Evolutionary conservation across 2,888 invertebrate species (phyloP).

Genomic region (Ischnura elegans): DNA sequence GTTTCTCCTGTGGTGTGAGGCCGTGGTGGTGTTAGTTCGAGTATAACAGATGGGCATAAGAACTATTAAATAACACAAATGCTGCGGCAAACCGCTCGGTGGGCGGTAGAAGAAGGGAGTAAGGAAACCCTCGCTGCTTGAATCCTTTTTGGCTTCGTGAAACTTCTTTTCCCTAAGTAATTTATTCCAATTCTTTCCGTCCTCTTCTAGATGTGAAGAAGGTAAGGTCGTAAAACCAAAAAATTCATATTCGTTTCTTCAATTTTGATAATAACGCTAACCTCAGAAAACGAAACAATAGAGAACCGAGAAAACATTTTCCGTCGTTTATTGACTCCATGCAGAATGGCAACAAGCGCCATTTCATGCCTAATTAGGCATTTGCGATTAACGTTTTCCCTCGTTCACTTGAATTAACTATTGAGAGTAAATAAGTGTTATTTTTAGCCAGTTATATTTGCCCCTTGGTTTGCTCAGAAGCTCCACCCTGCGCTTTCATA

Average conservation of each 20-base stretch:
- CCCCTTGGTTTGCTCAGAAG: background rate
- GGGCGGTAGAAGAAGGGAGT: background rate
- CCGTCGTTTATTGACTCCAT: background rate
- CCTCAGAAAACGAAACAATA: background rate
- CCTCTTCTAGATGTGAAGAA: background rate
- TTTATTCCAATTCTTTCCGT: background rate
- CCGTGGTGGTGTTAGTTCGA: background rate
- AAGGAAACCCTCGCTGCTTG: constrained; percentile 28
- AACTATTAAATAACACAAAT: constrained; percentile 29
- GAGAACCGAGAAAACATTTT: background rate
- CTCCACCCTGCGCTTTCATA: too few species aligned
- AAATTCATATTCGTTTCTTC: background rate
- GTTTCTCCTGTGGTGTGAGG: background rate
- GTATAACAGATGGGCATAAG: constrained; percentile 31
- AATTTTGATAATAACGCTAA: background rate
- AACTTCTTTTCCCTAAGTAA: background rate
- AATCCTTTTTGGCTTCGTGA: background rate
- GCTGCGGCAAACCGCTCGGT: background rate
- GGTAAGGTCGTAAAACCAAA: background rate
- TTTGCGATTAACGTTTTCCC: background rate
- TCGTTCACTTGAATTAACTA: background rate
- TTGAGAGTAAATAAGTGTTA: background rate
- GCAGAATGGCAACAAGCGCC: background rate
- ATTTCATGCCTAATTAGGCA: background rate
- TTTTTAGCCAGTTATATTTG: background rate